Percentiles rank a stretch among this genome's conserved stretches.
phyloP scores from a whole-genome alignment of 2,113 vertebrate species.

The Rynchops niger region DNA sequence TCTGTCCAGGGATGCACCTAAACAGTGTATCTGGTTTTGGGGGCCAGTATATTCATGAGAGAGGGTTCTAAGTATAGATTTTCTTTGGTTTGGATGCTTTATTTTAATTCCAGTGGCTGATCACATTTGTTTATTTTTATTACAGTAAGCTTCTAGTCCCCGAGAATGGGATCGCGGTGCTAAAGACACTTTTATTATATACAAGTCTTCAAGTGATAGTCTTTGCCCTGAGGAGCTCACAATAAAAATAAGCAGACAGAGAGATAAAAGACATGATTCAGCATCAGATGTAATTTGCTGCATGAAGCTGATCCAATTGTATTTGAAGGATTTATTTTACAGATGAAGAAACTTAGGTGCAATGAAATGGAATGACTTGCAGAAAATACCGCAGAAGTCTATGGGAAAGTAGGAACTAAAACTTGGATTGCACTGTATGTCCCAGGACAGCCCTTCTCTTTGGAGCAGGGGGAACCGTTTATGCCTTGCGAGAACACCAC shows the following conservation, averaged over 20 bases:
- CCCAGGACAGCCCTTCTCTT: background rate
- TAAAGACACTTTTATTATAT: slow-evolving; percentile 57
- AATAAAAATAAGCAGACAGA: slow-evolving; percentile 58
- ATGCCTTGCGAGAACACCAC: accelerated
- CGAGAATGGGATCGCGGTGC: background rate
- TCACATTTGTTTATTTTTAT: slow-evolving; percentile 55
- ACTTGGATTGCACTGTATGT: background rate
- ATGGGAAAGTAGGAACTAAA: background rate
- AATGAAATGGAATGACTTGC: slow-evolving; percentile 48
- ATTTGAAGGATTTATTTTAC: slow-evolving; percentile 63
- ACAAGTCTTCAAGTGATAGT: slow-evolving; percentile 38
- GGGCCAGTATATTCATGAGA: background rate
- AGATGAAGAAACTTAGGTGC: slow-evolving; percentile 38
- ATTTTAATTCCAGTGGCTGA: slow-evolving; percentile 34
- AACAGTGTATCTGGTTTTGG: background rate
- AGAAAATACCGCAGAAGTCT: slow-evolving; percentile 7
- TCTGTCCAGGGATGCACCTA: background rate
- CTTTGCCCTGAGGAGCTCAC: slow-evolving; percentile 53
- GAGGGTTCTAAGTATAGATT: background rate
- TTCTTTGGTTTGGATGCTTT: background rate
- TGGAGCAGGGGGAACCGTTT: background rate
- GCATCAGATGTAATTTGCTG: slow-evolving; percentile 62
- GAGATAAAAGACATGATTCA: slow-evolving; percentile 68
- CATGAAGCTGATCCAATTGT: slow-evolving; percentile 60
- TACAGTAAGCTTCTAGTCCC: background rate